Evolutionary conservation across 2,797 vertebrate genomes (phyloP).

Genomic region (Anguilla marmorata): DNA sequence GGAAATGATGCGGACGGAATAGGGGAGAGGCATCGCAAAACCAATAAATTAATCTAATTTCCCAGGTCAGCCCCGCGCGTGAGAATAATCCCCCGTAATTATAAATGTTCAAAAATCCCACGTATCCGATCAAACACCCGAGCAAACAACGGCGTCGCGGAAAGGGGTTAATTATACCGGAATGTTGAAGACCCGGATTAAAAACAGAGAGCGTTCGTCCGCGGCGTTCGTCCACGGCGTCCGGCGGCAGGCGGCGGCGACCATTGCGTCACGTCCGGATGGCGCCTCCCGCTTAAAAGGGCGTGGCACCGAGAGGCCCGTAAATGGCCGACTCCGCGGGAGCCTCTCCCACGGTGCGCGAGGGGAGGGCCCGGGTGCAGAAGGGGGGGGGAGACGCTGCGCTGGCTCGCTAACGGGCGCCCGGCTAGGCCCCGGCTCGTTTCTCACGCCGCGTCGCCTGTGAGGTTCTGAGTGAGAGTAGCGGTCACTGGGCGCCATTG

Average conservation of each 20-base stretch:
- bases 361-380: slow-evolving; percentile 82
- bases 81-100: background rate
- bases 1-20: background rate
- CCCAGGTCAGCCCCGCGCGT: background rate
- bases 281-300: slow-evolving; percentile 70
- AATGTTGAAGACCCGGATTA: slow-evolving; percentile 14
- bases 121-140: background rate
- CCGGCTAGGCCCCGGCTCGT: slow-evolving; percentile 97
- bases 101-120: background rate
- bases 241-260: slow-evolving; percentile 30
- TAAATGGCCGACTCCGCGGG: slow-evolving; percentile 77
- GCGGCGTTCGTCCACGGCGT: no score
- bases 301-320: slow-evolving; percentile 75
- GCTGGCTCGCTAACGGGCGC: slow-evolving; percentile 98
- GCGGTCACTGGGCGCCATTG: slow-evolving; percentile 92
- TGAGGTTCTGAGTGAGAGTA: slow-evolving; percentile 95
- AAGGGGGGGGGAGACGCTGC: slow-evolving; percentile 94
- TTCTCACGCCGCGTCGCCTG: slow-evolving; percentile 99
- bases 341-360: slow-evolving; percentile 80
- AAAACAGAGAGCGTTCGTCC: slow-evolving; percentile 44
- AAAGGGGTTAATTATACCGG: slow-evolving; percentile 53
- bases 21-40: background rate
- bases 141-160: slow-evolving; percentile 34
- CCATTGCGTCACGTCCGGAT: slow-evolving; percentile 70
- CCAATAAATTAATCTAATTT: slow-evolving; percentile 5